phyloP scores from a whole-genome alignment of 2,888 invertebrate genomes.

The Brachynemurus nebulosus region DNA sequence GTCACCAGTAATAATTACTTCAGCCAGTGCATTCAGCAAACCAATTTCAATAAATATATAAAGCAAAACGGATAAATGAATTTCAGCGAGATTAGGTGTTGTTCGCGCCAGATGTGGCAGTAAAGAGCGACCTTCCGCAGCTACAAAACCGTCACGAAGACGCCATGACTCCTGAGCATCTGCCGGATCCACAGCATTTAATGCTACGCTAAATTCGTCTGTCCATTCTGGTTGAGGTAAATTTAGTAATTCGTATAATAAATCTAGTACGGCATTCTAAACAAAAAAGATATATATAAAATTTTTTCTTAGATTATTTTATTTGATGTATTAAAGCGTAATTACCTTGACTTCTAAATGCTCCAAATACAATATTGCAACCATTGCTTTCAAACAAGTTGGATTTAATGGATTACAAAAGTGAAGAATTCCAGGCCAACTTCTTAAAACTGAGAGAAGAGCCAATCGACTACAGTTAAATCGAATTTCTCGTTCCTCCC shows the following conservation, averaged over 20 bases:
- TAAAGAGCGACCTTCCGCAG: conserved; percentile 74
- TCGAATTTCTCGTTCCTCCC: conserved; percentile 64
- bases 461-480: conserved; percentile 78
- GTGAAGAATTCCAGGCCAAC: conserved; percentile 83
- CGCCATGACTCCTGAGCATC: conserved; percentile 77
- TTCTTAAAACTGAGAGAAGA: conserved; percentile 68
- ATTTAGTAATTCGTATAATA: conserved; percentile 80
- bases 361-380: conserved; percentile 70
- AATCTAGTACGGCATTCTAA: conserved; percentile 82
- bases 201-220: conserved; percentile 77
- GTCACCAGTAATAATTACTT: conserved; percentile 82
- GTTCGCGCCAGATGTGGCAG: conserved; percentile 74
- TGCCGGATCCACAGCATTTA: conserved; percentile 79
- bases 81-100: conserved; percentile 81
- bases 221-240: conserved; percentile 86
- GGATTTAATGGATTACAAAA: conserved; percentile 67
- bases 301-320: no score
- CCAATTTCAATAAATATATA: conserved; percentile 81
- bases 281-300: conserved; percentile 20
- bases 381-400: conserved; percentile 63
- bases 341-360: conserved; percentile 80
- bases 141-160: conserved; percentile 87
- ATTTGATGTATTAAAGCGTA: background rate
- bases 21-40: conserved; percentile 74
- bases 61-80: conserved; percentile 77